These are phyloP conservation scores for Alethe diademata DNA, from an alignment of 2,113 vertebrate genomes.

Conservation along the genomic window DNA sequence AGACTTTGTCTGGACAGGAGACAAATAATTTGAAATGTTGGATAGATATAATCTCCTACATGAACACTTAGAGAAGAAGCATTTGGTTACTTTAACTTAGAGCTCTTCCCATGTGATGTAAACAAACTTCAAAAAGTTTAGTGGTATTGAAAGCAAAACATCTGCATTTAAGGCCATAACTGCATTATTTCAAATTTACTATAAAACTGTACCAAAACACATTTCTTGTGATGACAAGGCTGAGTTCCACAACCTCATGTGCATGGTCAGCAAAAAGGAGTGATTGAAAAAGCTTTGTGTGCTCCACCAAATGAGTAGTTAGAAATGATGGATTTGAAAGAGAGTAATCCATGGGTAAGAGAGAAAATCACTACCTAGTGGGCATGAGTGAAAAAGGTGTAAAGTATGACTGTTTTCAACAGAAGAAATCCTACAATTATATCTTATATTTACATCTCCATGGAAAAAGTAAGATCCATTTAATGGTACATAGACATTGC, in stretches of 20 bases:
- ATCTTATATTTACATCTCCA: not conserved
- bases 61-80: not conserved
- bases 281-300: not conserved
- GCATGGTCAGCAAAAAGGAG: not conserved
- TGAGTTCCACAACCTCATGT: not conserved
- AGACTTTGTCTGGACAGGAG: not conserved
- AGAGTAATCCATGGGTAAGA: not conserved
- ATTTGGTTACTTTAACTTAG: not conserved
- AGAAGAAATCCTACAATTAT: not conserved
- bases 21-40: not conserved
- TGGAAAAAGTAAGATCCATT: not conserved
- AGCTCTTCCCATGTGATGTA: not conserved
- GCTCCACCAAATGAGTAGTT: constrained; percentile 56
- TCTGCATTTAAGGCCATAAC: not conserved
- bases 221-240: not conserved
- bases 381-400: constrained; percentile 11
- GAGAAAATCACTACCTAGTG: constrained; percentile 25
- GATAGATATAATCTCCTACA: not conserved
- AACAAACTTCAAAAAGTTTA: not conserved
- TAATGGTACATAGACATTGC: not conserved
- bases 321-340: not conserved
- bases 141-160: constrained; percentile 10
- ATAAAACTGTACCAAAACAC: not conserved
- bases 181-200: not conserved
- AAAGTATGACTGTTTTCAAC: not conserved